These are phyloP conservation scores for Polypedilum pembai DNA, from an alignment of 1,140 invertebrate species.

Conservation along the genomic window DNA sequence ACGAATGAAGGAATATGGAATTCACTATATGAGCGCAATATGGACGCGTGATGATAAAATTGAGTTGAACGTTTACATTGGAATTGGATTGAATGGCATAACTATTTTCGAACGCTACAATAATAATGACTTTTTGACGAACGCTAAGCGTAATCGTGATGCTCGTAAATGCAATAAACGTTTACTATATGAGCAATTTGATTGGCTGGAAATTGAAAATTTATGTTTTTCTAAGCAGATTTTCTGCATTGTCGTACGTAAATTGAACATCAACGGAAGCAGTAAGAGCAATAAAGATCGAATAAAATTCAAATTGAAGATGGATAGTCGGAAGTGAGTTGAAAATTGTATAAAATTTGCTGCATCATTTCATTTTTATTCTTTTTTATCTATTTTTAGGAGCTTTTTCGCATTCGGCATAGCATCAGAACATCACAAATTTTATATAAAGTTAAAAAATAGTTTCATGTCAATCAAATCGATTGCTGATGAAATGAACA, in stretches of 20 bases:
- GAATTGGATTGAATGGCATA: constrained; percentile 29
- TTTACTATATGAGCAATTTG: constrained; percentile 39
- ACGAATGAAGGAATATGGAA: constrained; percentile 60
- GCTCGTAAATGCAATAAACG: not conserved
- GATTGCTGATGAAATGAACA: constrained; percentile 55
- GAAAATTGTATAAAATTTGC: constrained; percentile 22
- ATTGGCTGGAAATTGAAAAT: constrained; percentile 65
- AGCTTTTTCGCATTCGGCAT: constrained; percentile 67
- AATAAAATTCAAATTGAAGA: constrained; percentile 64
- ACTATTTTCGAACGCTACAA: constrained; percentile 23
- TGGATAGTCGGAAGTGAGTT: constrained; percentile 62
- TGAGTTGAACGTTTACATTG: constrained; percentile 29
- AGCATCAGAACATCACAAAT: constrained; percentile 65
- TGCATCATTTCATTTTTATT: constrained; percentile 16
- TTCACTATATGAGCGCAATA: constrained; percentile 63
- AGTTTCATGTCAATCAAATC: constrained; percentile 61
- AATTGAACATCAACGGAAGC: constrained; percentile 37
- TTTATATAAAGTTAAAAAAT: constrained; percentile 61
- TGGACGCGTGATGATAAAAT: constrained; percentile 43
- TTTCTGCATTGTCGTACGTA: constrained; percentile 54
- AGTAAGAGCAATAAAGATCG: constrained; percentile 47
- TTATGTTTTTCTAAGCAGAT: constrained; percentile 65
- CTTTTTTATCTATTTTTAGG: constrained; percentile 43
- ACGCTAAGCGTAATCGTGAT: not conserved
- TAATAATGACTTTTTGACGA: not conserved